Evolutionary conservation across 2,113 vertebrate species (phyloP).

Genomic region (Xiphias gladius): DNA sequence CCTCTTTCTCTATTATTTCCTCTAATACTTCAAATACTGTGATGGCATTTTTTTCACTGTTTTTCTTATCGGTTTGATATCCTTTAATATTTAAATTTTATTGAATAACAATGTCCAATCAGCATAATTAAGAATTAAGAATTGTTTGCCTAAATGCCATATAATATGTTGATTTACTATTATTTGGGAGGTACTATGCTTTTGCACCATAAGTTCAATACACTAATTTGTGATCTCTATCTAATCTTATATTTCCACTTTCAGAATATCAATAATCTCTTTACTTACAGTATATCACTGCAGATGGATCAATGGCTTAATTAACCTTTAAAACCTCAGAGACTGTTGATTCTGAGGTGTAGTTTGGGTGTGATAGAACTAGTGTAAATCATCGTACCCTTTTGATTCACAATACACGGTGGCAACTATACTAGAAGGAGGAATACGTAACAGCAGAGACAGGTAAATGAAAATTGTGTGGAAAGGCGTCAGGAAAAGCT

Average conservation of each 20-base stretch:
- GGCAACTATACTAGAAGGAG: background rate
- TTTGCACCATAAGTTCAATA: background rate
- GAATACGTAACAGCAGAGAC: constrained; percentile 11
- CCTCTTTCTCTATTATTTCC: background rate
- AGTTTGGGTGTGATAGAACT: background rate
- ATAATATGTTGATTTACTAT: background rate
- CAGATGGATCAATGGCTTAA: background rate
- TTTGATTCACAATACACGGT: background rate
- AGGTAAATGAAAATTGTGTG: constrained; percentile 39
- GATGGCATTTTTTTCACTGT: too few species aligned
- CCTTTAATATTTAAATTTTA: too few species aligned
- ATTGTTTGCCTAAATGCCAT: background rate
- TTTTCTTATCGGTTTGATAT: too few species aligned
- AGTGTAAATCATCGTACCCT: constrained; percentile 51
- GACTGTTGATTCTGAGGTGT: background rate
- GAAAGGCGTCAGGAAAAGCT: constrained; percentile 32
- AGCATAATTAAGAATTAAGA: background rate
- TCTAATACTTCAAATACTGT: background rate
- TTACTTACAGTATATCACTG: background rate
- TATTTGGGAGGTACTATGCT: background rate
- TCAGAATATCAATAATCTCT: background rate
- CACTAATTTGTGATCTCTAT: too few species aligned
- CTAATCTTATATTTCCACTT: background rate
- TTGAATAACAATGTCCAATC: background rate
- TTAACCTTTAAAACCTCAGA: background rate